These are phyloP conservation scores for Nineta flava DNA, from an alignment of 2,888 invertebrate genomes.

Conservation along the genomic window DNA sequence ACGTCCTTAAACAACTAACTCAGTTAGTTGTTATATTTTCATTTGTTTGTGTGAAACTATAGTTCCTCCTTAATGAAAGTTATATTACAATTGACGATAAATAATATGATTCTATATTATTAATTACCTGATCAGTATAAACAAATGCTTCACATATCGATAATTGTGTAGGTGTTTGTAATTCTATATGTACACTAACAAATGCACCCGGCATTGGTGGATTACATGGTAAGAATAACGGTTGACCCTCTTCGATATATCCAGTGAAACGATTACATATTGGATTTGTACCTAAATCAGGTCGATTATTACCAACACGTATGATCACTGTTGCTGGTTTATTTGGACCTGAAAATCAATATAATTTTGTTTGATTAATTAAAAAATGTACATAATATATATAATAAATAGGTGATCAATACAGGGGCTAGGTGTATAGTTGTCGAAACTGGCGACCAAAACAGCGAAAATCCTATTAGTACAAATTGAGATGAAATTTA, in stretches of 20 bases:
- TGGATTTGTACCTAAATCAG: constrained; percentile 81
- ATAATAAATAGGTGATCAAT: no score
- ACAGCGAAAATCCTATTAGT: no score
- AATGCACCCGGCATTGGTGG: constrained; percentile 92
- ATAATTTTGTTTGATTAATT: no score
- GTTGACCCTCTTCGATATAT: constrained; percentile 74
- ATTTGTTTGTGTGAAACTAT: no score
- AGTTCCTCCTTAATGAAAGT: no score
- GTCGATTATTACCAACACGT: constrained; percentile 81
- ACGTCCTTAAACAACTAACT: no score
- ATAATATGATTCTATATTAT: not conserved
- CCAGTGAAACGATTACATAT: constrained; percentile 84
- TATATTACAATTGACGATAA: not conserved
- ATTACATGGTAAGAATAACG: constrained; percentile 81
- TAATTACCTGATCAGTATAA: constrained; percentile 62
- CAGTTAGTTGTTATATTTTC: no score
- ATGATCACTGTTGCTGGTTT: constrained; percentile 76
- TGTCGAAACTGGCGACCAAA: no score
- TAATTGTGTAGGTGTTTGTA: constrained; percentile 53
- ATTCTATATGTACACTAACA: constrained; percentile 80
- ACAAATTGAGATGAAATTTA: no score
- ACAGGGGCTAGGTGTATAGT: no score
- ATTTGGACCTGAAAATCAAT: constrained; percentile 40
- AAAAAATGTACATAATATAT: no score
- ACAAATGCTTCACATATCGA: constrained; percentile 90